Conservation (phyloP, 1,140 invertebrate species). For the Penaeus chinensis region DNA sequence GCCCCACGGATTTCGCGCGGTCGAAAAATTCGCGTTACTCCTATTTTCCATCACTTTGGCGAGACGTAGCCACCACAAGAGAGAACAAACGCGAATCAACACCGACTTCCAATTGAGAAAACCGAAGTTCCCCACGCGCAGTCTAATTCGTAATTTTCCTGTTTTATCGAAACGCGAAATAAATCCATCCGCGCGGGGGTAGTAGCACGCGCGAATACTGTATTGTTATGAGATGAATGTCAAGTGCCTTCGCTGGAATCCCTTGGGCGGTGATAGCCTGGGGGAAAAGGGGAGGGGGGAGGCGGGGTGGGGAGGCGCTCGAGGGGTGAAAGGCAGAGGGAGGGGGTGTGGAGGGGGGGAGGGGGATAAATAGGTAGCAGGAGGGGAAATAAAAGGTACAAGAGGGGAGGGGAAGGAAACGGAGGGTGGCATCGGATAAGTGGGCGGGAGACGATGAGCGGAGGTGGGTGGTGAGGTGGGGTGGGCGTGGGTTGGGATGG, state of each 20-base stretch:
- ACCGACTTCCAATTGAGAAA: no score
- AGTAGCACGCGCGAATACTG: not conserved
- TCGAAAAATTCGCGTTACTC: no score
- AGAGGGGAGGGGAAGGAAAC: not conserved
- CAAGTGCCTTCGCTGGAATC: not conserved
- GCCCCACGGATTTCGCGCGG: not conserved
- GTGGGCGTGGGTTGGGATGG: no score
- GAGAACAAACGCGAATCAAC: no score
- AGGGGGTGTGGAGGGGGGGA: not conserved
- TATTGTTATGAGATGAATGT: slow-evolving; percentile 29
- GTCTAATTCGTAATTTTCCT: no score
- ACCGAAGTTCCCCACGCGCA: no score
- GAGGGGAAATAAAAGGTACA: not conserved
- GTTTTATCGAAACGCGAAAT: not conserved
- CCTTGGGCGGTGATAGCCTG: not conserved
- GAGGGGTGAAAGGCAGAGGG: not conserved
- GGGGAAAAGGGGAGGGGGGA: not conserved
- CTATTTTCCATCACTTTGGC: no score
- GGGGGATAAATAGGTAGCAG: not conserved
- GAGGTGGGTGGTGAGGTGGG: no score
- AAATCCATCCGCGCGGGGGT: not conserved
- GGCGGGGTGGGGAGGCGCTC: not conserved
- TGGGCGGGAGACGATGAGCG: no score
- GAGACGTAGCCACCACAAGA: no score
- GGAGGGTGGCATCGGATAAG: not conserved